These are phyloP conservation scores for Mesoclemmys tuberculata DNA, from an alignment of 2,113 vertebrate species.

Conservation along the genomic window DNA sequence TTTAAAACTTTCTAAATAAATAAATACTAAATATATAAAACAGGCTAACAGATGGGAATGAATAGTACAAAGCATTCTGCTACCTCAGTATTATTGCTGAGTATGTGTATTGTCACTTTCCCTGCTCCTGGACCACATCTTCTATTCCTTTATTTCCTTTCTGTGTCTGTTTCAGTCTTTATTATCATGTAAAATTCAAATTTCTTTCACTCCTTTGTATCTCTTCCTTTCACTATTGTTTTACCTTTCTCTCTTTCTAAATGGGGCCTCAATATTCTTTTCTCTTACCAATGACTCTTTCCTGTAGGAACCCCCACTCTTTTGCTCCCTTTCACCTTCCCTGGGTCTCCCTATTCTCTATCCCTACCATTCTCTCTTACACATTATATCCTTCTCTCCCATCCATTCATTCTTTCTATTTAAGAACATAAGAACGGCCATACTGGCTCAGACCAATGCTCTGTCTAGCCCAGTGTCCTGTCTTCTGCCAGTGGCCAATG, in stretches of 20 bases:
- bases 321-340: not conserved
- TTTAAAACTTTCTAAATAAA: too few relatives aligned
- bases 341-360: not conserved
- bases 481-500: too few relatives aligned
- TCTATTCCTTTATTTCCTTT: not conserved
- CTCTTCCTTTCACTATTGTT: not conserved
- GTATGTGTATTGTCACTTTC: not conserved
- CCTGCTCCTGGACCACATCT: not conserved
- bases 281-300: not conserved
- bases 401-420: not conserved
- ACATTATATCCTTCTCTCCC: not conserved
- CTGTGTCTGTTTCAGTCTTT: not conserved
- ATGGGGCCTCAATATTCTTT: not conserved
- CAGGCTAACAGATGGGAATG: too few relatives aligned
- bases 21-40: too few relatives aligned
- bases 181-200: rapidly evolving
- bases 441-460: too few relatives aligned
- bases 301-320: not conserved
- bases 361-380: not conserved
- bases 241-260: not conserved
- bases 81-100: not conserved
- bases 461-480: too few relatives aligned
- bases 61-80: too few relatives aligned
- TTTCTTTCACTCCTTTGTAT: not conserved
- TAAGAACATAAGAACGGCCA: too few relatives aligned